A percentile compares a stretch with the other conserved stretches of the same genome.
Conservation (phyloP, 2,113 vertebrate species). For the Azemiops feae region DNA sequence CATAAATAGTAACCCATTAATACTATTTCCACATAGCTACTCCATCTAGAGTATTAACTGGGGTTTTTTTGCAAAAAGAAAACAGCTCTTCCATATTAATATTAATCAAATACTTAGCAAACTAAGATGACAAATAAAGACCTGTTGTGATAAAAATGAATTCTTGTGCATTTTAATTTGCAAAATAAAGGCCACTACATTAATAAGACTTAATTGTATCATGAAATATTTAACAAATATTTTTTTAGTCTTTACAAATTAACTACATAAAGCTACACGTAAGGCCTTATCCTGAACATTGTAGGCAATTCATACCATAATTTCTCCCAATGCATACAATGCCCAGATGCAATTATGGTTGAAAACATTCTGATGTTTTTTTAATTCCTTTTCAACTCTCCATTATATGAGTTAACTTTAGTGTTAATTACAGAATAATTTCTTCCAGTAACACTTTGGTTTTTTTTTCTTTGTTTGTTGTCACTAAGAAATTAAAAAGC, state of each 20-base stretch:
- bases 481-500: neutral
- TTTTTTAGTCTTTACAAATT: constrained; percentile 62
- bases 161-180: constrained; percentile 72
- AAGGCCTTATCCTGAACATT: constrained; percentile 1
- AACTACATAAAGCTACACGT: constrained; percentile 40
- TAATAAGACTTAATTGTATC: constrained; percentile 77
- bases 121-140: constrained; percentile 67
- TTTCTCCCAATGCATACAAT: constrained; percentile 8
- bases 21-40: constrained; percentile 54
- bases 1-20: constrained; percentile 60
- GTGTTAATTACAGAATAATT: constrained; percentile 21
- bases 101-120: constrained; percentile 76
- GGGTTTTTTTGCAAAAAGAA: constrained; percentile 32
- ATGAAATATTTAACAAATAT: constrained; percentile 77
- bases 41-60: constrained; percentile 66
- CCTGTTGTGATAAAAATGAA: constrained; percentile 72
- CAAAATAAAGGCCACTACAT: constrained; percentile 70
- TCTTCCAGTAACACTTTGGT: neutral
- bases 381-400: neutral
- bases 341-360: neutral
- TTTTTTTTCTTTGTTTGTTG: neutral
- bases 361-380: neutral
- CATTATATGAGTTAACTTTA: neutral
- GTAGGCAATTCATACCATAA: neutral
- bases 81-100: constrained; percentile 64